These are phyloP conservation scores for Ischnus inquisitorius DNA, from an alignment of 2,888 invertebrate species.

Conservation along the genomic window DNA sequence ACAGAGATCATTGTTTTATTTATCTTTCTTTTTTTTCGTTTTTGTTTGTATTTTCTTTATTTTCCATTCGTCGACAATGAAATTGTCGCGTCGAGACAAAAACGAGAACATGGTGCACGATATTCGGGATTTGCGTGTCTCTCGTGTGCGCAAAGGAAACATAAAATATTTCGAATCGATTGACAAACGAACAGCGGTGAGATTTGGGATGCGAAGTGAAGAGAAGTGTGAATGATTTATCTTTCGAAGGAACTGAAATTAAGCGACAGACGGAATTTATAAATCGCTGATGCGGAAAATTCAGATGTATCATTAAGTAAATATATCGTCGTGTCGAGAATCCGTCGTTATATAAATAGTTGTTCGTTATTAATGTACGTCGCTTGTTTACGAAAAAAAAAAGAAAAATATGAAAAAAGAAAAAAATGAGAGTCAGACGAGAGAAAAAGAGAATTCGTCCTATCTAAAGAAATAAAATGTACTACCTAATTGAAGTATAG, in stretches of 20 bases:
- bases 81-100: constrained; percentile 81
- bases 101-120: constrained; percentile 78
- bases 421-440: background rate
- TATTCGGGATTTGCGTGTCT: constrained; percentile 19
- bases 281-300: constrained; percentile 42
- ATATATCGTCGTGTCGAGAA: constrained; percentile 74
- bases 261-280: background rate
- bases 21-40: constrained; percentile 61
- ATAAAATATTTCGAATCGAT: constrained; percentile 29
- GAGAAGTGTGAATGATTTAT: background rate
- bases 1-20: constrained; percentile 82
- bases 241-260: background rate
- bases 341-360: constrained; percentile 82
- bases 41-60: too few species aligned
- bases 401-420: constrained; percentile 39
- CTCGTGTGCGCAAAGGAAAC: constrained; percentile 65
- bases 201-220: background rate
- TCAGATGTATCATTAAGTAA: constrained; percentile 73
- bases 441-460: constrained; percentile 77
- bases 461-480: constrained; percentile 84
- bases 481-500: constrained; percentile 84
- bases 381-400: constrained; percentile 80
- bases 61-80: constrained; percentile 73
- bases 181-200: constrained; percentile 6
- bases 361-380: constrained; percentile 77